Conservation (phyloP, 2,113 vertebrate genomes). For the Acanthisitta chloris region DNA sequence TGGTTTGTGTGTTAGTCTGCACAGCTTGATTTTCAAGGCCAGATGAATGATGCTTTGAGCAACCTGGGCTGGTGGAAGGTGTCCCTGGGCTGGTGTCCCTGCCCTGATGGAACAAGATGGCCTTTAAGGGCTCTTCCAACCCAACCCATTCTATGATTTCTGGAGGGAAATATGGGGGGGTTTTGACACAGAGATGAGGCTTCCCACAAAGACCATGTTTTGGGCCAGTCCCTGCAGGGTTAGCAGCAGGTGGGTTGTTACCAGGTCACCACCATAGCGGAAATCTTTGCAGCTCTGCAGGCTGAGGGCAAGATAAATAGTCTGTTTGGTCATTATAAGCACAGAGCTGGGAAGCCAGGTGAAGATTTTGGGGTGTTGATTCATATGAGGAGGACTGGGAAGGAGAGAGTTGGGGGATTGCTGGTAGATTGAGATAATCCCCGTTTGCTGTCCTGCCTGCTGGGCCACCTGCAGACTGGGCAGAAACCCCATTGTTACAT, state of each 20-base stretch:
- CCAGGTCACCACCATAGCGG: background rate
- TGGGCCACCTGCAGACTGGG: background rate
- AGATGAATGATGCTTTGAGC: background rate
- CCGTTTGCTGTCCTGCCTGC: background rate
- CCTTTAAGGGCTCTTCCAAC: background rate
- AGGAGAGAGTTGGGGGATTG: background rate
- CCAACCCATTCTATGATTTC: rapidly evolving
- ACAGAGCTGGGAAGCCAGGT: background rate
- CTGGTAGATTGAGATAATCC: background rate
- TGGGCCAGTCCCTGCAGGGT: background rate
- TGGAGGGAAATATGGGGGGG: background rate
- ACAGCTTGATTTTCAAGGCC: background rate
- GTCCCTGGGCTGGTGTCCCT: no score
- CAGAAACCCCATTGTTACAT: background rate
- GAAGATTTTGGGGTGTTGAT: background rate
- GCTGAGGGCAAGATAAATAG: background rate
- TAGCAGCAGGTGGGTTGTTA: background rate
- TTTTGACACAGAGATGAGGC: background rate
- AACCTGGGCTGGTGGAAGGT: background rate
- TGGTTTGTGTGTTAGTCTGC: background rate
- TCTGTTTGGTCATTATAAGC: background rate
- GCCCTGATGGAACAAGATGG: background rate
- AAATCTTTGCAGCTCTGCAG: background rate
- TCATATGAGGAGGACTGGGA: background rate
- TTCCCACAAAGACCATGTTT: background rate